Conservation (phyloP, 2,113 vertebrate species). For the Regulus satrapa region DNA sequence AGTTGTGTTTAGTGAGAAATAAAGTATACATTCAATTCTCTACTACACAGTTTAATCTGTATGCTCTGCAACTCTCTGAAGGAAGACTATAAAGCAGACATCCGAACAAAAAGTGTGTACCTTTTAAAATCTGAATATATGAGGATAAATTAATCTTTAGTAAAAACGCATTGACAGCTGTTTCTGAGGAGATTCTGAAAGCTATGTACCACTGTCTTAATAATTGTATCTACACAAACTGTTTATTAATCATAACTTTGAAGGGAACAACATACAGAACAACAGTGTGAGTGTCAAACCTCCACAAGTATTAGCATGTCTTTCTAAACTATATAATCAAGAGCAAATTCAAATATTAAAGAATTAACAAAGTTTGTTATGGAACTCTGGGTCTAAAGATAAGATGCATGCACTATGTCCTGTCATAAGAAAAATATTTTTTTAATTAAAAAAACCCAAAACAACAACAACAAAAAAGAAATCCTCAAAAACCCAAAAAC, state of each 20-base stretch:
- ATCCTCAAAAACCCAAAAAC: too few relatives aligned
- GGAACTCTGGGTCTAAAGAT: background rate
- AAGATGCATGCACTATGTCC: background rate
- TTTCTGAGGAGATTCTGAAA: background rate
- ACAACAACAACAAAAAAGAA: too few relatives aligned
- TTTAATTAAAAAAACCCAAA: background rate
- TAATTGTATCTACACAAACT: background rate
- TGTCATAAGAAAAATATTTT: background rate
- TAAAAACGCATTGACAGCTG: background rate
- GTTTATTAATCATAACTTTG: background rate
- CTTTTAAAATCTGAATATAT: background rate
- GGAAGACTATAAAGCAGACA: background rate
- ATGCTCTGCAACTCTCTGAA: background rate
- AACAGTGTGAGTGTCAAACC: background rate
- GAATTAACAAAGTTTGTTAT: background rate
- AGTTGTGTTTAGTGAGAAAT: background rate
- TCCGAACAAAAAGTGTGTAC: background rate
- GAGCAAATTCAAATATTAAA: background rate
- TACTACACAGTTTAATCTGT: background rate
- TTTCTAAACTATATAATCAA: background rate
- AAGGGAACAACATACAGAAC: background rate
- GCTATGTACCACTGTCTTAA: background rate
- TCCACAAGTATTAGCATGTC: background rate
- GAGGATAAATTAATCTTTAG: background rate
- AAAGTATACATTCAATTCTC: background rate